phyloP scores from a whole-genome alignment of 1,140 invertebrate genomes.

The Drosophila kikkawai region DNA sequence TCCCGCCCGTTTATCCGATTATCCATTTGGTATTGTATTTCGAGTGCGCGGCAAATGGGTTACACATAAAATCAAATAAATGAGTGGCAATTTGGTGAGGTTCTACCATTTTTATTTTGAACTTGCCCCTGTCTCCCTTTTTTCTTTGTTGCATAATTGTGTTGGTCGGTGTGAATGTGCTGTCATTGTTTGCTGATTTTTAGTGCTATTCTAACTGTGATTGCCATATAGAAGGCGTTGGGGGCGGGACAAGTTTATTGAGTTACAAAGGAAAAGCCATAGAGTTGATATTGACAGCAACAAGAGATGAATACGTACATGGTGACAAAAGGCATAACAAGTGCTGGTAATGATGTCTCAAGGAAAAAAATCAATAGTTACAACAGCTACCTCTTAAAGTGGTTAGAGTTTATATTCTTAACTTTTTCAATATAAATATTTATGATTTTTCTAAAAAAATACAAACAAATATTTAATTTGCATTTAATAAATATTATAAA shows the following conservation, averaged over 20 bases:
- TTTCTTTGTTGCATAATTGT: conserved; percentile 59
- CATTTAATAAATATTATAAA: not conserved
- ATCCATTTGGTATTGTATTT: conserved; percentile 31
- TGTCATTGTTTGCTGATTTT: conserved; percentile 40
- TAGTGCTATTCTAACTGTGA: conserved; percentile 70
- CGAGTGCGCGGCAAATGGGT: conserved; percentile 42
- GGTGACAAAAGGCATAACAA: conserved; percentile 66
- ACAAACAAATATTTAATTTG: not conserved
- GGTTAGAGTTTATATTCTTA: not conserved
- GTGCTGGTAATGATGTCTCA: conserved; percentile 55
- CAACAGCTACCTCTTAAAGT: not conserved
- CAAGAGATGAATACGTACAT: conserved; percentile 8
- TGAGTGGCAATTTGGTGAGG: conserved; percentile 51
- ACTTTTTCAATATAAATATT: no score
- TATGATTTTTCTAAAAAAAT: no score
- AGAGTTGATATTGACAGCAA: conserved; percentile 9
- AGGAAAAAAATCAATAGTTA: conserved; percentile 1
- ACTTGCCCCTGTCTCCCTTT: conserved; percentile 20
- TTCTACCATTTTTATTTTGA: conserved; percentile 65
- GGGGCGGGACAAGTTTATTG: conserved; percentile 65
- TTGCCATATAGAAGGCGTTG: conserved; percentile 46
- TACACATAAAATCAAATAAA: conserved; percentile 70
- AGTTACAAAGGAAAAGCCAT: conserved; percentile 45
- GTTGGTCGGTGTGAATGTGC: conserved; percentile 20
- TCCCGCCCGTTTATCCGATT: conserved; percentile 33